phyloP scores from a whole-genome alignment of 2,888 invertebrate species.

The Sympetrum striolatum region DNA sequence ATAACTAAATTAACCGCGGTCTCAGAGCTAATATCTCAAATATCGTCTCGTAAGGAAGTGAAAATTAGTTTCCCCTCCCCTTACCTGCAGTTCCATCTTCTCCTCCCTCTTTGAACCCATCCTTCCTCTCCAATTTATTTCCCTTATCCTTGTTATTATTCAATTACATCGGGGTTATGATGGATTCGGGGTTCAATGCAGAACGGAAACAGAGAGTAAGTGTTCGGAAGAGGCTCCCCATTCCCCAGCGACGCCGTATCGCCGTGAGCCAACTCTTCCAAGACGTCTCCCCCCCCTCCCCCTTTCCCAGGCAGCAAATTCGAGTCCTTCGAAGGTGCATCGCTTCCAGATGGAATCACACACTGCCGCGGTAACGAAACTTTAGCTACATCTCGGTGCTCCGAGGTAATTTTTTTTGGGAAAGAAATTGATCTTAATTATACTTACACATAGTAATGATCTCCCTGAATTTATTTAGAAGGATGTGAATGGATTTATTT shows the following conservation, averaged over 20 bases:
- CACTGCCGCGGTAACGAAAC: too few species aligned
- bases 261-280: not conserved
- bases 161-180: slow-evolving; percentile 23
- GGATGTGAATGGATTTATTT: too few species aligned
- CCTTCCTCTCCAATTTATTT: not conserved
- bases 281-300: not conserved
- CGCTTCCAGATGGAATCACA: too few species aligned
- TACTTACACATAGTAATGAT: too few species aligned
- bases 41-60: too few species aligned
- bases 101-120: not conserved
- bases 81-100: not conserved
- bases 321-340: not conserved
- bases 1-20: too few species aligned
- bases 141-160: slow-evolving; percentile 36
- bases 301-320: not conserved
- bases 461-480: too few species aligned
- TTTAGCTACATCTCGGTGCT: too few species aligned
- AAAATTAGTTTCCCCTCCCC: too few species aligned
- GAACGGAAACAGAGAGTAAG: slow-evolving; percentile 5
- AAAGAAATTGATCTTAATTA: too few species aligned
- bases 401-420: too few species aligned
- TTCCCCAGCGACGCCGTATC: not conserved
- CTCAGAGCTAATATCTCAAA: too few species aligned
- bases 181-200: slow-evolving; percentile 20
- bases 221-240: not conserved